A percentile compares a stretch with the other conserved stretches of the same genome.
phyloP scores from a whole-genome alignment of 2,797 vertebrate genomes.

The Schizopygopsis pylzovi region DNA sequence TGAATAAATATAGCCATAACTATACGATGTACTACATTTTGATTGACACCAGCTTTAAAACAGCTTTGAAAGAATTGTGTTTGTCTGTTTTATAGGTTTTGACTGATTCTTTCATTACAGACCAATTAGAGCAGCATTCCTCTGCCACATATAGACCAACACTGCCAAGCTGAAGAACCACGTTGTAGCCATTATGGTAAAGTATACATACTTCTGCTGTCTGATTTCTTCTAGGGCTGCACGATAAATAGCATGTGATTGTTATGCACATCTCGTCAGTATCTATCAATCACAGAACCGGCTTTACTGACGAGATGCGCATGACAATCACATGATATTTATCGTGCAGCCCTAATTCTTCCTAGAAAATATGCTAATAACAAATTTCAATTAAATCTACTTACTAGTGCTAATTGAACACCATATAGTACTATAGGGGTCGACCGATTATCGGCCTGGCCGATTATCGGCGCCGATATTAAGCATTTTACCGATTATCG shows the following conservation, averaged over 20 bases:
- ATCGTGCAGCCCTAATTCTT: too few species aligned
- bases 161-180: conserved; percentile 46
- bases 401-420: not conserved
- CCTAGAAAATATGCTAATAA: not conserved
- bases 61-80: not conserved
- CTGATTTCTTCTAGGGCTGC: not conserved
- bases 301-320: too few species aligned
- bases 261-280: too few species aligned
- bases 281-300: too few species aligned
- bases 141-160: conserved; percentile 21
- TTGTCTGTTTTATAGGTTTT: not conserved
- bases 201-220: not conserved
- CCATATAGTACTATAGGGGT: not conserved
- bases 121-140: conserved; percentile 15
- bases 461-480: too few species aligned
- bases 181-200: conserved; percentile 53
- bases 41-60: not conserved
- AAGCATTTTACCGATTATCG: too few species aligned
- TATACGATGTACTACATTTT: not conserved
- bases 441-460: too few species aligned
- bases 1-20: not conserved
- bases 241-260: too few species aligned
- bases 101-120: conserved; percentile 32
- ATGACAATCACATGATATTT: too few species aligned
- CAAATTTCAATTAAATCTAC: not conserved